phyloP scores from a whole-genome alignment of 2,797 vertebrate genomes.

The Platalea minor region DNA sequence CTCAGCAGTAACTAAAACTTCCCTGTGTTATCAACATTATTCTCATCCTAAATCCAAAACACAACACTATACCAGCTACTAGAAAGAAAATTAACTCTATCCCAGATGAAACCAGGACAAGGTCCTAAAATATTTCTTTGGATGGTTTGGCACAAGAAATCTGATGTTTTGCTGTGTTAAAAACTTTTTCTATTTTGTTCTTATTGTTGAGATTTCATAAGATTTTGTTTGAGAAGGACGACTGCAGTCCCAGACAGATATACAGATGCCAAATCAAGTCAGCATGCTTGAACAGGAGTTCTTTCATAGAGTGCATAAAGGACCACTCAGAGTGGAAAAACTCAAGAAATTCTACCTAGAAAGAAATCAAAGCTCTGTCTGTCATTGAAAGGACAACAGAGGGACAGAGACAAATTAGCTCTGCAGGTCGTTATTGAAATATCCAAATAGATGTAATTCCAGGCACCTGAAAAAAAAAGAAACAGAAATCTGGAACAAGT shows the following conservation, averaged over 20 bases:
- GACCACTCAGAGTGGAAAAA: not conserved
- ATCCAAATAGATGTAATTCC: not conserved
- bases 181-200: not conserved
- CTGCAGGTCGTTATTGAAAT: not conserved
- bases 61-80: not conserved
- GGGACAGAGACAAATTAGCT: not conserved
- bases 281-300: not conserved
- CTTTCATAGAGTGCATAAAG: not conserved
- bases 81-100: not conserved
- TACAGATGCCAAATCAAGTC: not conserved
- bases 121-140: not conserved
- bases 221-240: not conserved
- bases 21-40: not conserved
- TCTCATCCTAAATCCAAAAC: not conserved
- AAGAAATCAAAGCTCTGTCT: not conserved
- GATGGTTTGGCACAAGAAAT: not conserved
- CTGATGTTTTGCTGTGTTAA: not conserved
- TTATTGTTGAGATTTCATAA: not conserved
- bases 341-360: not conserved
- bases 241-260: not conserved
- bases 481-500: not conserved
- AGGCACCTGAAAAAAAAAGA: not conserved
- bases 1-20: not conserved
- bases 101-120: not conserved
- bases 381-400: not conserved